Evolutionary conservation across 1,140 invertebrate species (phyloP), one percentile per base, ranked within the genome.

Genomic region (Cylas formicarius): DNA sequence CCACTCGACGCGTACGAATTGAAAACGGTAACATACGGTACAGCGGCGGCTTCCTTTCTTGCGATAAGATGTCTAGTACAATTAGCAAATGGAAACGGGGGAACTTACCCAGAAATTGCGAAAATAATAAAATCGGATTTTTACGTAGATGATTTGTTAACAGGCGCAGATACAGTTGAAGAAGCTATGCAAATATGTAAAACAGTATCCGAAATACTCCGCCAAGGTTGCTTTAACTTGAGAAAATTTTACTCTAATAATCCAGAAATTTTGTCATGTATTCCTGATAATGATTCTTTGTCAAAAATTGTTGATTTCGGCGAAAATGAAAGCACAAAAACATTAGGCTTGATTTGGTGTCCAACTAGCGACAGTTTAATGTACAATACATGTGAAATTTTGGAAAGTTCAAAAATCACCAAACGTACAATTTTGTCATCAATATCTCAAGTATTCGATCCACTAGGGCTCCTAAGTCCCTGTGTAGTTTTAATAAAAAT

Each of bases 401-500:
- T 2, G 5, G 6, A 6, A 3, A 20, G 28, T 26, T 17, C 4
- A 14, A 44, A 39, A 36, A 33, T 52, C 33, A 60, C 58, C 21
- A 63, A 63, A 53, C 40, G 60, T 10, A 22, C 14, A 18, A 52
- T 63, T 47, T 39, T 61, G 24, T 61, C 60, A 14, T 14, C 33
- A 8, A 45, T 52, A 17, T 31, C 53, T 16, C 40, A 53, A 32
- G 40, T 60, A 10, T 62, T 56, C 43, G 60, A 64, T 52, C 60
- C 60, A 9, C 34, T 65, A 23, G 64, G 64, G 11, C 37, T 67
- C 8, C 22, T 67, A 40, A 24, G 35, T 9, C 59, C 58, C 10
- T 18, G 43, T 11, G 47, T 52, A 24, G 51, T 61, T 16, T 46
- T 14, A 19, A 43, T 53, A 17, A 66, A 63, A 52, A 55, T 61